These are phyloP conservation scores for Cariama cristata DNA, from an alignment of 2,113 vertebrate species.

Conservation along the genomic window DNA sequence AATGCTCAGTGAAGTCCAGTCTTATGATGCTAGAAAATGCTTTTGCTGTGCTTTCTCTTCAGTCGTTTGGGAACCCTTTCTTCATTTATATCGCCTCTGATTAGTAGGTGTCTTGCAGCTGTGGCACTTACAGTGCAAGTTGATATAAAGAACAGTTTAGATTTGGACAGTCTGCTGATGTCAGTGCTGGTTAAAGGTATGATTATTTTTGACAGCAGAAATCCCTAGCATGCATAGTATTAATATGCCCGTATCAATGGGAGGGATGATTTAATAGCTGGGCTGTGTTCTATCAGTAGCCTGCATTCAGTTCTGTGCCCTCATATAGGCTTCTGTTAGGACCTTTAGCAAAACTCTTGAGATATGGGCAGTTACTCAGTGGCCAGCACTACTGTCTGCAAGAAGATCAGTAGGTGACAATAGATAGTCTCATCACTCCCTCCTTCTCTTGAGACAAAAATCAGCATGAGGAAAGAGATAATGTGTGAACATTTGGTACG, in stretches of 20 bases:
- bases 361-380: background rate
- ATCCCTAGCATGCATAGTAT: background rate
- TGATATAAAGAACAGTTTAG: background rate
- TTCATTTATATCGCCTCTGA: background rate
- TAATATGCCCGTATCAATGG: background rate
- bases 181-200: background rate
- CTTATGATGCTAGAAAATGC: background rate
- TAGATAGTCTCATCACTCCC: background rate
- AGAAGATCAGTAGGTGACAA: background rate
- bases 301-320: background rate
- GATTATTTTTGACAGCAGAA: background rate
- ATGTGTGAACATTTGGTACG: background rate
- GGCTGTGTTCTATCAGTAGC: background rate
- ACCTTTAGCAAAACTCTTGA: background rate
- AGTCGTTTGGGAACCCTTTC: background rate
- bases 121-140: background rate
- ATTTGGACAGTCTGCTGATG: background rate
- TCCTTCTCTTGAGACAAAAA: background rate
- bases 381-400: background rate
- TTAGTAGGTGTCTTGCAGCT: background rate
- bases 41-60: background rate
- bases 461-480: background rate
- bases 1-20: background rate
- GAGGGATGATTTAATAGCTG: background rate
- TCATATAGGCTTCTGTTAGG: background rate